Evolutionary conservation across 2,888 invertebrate species (phyloP).

Genomic region (Ornithoptera alexandrae): DNA sequence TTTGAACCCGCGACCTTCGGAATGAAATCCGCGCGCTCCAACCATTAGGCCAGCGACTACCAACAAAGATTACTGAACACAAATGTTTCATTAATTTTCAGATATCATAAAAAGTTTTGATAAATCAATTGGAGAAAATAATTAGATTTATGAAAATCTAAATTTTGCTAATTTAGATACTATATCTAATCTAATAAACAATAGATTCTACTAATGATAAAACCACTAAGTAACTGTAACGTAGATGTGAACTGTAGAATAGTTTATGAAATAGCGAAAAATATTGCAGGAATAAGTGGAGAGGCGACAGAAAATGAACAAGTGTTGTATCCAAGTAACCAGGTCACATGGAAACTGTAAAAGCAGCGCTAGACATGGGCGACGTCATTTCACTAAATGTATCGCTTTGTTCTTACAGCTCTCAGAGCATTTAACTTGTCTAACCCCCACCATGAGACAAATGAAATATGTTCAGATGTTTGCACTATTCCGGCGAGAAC

Average conservation of each 20-base stretch:
- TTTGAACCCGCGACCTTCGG: too few species aligned
- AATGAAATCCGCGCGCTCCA: too few species aligned
- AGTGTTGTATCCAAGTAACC: constrained; percentile 16
- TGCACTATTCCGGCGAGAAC: constrained; percentile 14
- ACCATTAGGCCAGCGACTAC: too few species aligned
- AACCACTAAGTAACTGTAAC: background rate
- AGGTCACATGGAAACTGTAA: constrained; percentile 27
- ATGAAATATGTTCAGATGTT: constrained; percentile 23
- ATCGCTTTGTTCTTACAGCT: constrained; percentile 37
- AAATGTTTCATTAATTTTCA: too few species aligned
- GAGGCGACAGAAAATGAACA: constrained; percentile 8
- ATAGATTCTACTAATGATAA: too few species aligned
- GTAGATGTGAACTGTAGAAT: background rate
- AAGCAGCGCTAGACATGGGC: constrained; percentile 32
- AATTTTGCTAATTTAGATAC: too few species aligned
- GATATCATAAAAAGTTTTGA: too few species aligned
- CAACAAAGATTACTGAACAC: too few species aligned
- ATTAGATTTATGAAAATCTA: too few species aligned
- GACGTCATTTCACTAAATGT: constrained; percentile 38
- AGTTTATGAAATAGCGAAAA: background rate
- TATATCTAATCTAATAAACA: too few species aligned
- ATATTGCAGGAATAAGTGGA: background rate
- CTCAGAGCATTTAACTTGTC: constrained; percentile 30
- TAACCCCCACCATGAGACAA: constrained; percentile 27
- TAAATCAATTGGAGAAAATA: too few species aligned